A percentile compares a stretch with the other conserved stretches of the same genome.
Conservation (phyloP, 2,797 vertebrate species). For the Ara ararauna region DNA sequence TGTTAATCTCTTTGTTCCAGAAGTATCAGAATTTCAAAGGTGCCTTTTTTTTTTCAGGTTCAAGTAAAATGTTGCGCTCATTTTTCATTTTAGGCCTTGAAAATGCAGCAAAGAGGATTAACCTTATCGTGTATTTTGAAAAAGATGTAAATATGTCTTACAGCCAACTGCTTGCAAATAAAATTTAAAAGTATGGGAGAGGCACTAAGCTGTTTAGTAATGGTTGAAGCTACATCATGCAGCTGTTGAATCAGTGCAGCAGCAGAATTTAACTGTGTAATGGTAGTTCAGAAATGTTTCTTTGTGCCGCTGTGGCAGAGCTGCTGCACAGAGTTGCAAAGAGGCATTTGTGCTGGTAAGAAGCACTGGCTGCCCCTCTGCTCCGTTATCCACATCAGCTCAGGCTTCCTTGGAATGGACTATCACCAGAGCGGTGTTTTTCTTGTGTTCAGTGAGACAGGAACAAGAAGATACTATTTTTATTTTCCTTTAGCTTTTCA, state of each 20-base stretch:
- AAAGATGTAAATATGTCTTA: neutral
- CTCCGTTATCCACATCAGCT: neutral
- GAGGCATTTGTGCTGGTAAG: neutral
- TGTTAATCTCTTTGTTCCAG: conserved; percentile 32
- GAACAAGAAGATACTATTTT: neutral
- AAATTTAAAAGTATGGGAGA: neutral
- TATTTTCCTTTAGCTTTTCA: neutral
- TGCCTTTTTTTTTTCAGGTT: neutral
- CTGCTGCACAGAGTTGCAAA: neutral
- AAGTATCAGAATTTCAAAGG: neutral
- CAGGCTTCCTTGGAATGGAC: neutral
- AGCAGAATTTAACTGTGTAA: neutral
- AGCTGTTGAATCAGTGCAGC: neutral
- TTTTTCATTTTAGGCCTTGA: neutral
- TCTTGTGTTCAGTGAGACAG: neutral
- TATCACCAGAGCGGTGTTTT: neutral
- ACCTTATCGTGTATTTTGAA: neutral
- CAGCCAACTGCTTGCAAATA: neutral
- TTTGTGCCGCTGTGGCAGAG: neutral
- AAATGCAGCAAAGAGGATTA: neutral
- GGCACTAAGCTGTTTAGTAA: neutral
- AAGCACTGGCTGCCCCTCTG: neutral
- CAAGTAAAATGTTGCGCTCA: neutral
- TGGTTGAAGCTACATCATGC: neutral
- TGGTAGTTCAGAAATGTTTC: neutral